phyloP scores from a whole-genome alignment of 1,140 invertebrate species.

The Drosophila setifemur region DNA sequence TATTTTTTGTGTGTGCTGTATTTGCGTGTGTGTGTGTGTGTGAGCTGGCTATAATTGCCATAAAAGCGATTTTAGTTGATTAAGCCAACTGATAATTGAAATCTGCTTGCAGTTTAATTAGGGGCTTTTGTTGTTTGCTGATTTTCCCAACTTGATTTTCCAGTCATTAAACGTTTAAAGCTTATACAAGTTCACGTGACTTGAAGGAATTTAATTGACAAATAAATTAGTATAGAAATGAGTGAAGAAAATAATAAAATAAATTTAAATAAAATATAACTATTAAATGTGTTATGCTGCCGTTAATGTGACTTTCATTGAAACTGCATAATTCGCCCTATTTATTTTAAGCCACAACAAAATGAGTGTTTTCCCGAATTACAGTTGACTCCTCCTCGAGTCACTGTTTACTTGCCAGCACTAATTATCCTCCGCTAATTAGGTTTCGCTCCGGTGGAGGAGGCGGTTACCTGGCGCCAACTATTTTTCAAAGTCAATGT shows the following conservation, averaged over 20 bases:
- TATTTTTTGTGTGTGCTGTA: not conserved
- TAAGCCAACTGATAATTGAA: conserved; percentile 23
- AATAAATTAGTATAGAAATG: no score
- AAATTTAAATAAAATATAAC: no score
- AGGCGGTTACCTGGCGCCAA: conserved; percentile 24
- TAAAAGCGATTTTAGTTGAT: conserved; percentile 16
- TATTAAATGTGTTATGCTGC: no score
- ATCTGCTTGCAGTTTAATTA: conserved; percentile 19
- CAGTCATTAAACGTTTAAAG: no score
- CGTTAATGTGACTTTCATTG: not conserved
- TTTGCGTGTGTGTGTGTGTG: not conserved
- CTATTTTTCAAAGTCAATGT: conserved; percentile 75
- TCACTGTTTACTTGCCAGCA: conserved; percentile 17
- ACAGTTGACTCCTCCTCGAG: not conserved
- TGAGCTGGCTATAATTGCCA: conserved; percentile 16
- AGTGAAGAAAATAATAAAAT: no score
- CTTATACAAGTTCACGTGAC: no score
- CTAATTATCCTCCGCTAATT: conserved; percentile 40
- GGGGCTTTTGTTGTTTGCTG: not conserved
- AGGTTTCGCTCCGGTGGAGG: conserved; percentile 1
- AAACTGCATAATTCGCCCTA: not conserved
- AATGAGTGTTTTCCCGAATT: not conserved
- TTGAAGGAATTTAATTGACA: no score
- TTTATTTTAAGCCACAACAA: not conserved
- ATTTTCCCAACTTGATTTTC: no score